Conservation (phyloP, 2,888 invertebrate genomes). For the Tetragonula carbonaria region DNA sequence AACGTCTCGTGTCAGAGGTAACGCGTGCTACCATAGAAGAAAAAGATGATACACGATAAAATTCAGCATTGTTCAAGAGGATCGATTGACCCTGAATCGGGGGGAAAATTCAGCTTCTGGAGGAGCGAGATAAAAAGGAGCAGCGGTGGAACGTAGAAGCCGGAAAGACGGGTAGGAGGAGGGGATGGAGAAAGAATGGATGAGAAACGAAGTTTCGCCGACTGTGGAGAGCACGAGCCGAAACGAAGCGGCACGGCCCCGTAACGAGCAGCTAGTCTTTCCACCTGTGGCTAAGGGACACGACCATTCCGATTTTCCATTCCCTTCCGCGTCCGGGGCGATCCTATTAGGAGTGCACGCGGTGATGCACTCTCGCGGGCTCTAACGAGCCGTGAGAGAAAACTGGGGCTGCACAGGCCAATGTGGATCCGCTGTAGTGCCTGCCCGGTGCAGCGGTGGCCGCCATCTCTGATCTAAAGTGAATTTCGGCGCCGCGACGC, state of each 20-base stretch:
- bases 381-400: conserved; percentile 77
- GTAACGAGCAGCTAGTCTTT: conserved; percentile 53
- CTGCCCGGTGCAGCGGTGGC: conserved; percentile 45
- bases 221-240: conserved; percentile 16
- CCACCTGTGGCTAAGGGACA: conserved; percentile 54
- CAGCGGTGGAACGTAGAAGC: not conserved
- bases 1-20: no score
- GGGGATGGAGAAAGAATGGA: not conserved
- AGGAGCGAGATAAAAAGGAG: not conserved
- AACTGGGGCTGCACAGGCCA: conserved; percentile 52
- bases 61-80: not conserved
- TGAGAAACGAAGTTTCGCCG: conserved; percentile 27
- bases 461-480: conserved; percentile 75
- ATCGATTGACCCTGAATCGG: not conserved
- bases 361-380: conserved; percentile 70
- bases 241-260: conserved; percentile 29
- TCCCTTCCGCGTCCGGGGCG: conserved; percentile 49
- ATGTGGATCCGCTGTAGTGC: conserved; percentile 50
- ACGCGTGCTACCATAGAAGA: no score
- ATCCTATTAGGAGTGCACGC: conserved; percentile 75
- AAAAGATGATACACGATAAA: no score
- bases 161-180: no score
- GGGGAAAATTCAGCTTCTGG: not conserved
- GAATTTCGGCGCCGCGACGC: conserved; percentile 72
- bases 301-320: conserved; percentile 48